Percentiles rank a stretch among this genome's conserved stretches.
Evolutionary conservation across 2,888 invertebrate species (phyloP).

Genomic region (Octodonta nipae): DNA sequence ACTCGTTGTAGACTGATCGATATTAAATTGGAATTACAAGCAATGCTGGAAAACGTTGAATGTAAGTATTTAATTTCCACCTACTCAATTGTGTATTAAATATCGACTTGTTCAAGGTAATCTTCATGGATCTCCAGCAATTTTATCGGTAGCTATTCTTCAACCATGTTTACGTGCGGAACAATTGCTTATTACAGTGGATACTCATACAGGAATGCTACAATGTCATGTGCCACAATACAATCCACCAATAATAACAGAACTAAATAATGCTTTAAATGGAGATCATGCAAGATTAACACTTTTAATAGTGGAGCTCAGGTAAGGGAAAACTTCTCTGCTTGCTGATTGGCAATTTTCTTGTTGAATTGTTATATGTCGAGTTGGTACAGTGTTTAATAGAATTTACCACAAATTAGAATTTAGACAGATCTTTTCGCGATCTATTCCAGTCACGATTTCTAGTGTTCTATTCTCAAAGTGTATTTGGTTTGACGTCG

Average conservation of each 20-base stretch:
- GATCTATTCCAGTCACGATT: too few relatives aligned
- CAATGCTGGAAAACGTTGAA: constrained; percentile 57
- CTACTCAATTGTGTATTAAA: too few relatives aligned
- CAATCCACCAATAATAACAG: constrained; percentile 66
- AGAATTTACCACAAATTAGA: too few relatives aligned
- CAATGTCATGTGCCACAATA: constrained; percentile 88
- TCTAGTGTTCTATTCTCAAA: too few relatives aligned
- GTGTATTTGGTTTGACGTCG: too few relatives aligned
- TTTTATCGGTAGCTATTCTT: constrained; percentile 78
- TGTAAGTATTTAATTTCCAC: constrained; percentile 42
- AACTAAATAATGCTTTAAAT: constrained; percentile 69
- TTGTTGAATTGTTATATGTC: too few relatives aligned
- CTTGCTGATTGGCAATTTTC: neutral
- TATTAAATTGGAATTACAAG: constrained; percentile 62
- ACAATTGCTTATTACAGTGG: constrained; percentile 81
- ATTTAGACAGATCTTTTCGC: too few relatives aligned
- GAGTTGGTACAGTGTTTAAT: too few relatives aligned
- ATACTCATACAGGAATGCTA: constrained; percentile 84
- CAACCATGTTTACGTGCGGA: constrained; percentile 84
- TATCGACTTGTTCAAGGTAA: constrained; percentile 50
- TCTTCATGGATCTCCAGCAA: constrained; percentile 83
- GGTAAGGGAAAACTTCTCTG: constrained; percentile 15
- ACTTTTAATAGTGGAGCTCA: constrained; percentile 52
- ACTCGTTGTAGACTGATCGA: constrained; percentile 73
- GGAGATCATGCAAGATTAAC: constrained; percentile 56